Conservation (phyloP, 1,140 invertebrate species). For the Pectinophora gossypiella region DNA sequence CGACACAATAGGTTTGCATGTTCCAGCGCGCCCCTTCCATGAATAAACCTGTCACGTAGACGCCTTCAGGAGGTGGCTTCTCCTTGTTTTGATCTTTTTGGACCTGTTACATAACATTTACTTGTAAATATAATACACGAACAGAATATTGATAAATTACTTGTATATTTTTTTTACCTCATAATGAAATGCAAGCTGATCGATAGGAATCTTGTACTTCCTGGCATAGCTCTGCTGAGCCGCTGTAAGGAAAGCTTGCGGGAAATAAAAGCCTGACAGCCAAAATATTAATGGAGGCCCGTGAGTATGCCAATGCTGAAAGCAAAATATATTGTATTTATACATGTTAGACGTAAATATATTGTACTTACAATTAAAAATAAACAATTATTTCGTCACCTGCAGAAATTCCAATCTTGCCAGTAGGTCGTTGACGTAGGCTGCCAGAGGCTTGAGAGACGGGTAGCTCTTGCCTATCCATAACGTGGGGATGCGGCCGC, state of each 20-base stretch:
- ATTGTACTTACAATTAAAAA: too few relatives aligned
- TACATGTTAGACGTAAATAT: neutral
- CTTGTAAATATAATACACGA: constrained; percentile 89
- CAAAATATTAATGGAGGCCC: constrained; percentile 91
- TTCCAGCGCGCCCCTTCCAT: constrained; percentile 93
- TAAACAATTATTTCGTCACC: constrained; percentile 60
- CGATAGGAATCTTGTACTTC: constrained; percentile 93
- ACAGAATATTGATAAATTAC: too few relatives aligned
- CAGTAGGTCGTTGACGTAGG: constrained; percentile 93
- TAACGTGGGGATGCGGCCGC: constrained; percentile 88
- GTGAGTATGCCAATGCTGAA: constrained; percentile 87
- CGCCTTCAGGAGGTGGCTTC: constrained; percentile 84
- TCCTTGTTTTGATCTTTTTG: constrained; percentile 59
- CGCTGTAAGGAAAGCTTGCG: constrained; percentile 96
- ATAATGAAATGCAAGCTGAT: constrained; percentile 91
- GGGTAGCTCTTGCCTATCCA: constrained; percentile 94
- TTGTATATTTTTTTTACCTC: constrained; percentile 77
- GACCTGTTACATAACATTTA: constrained; percentile 63
- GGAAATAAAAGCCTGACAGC: constrained; percentile 97
- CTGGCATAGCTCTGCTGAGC: constrained; percentile 95
- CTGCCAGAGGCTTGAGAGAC: constrained; percentile 94
- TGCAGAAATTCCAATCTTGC: constrained; percentile 87
- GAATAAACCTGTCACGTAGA: constrained; percentile 90
- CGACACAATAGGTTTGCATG: constrained; percentile 78
- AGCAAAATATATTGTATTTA: neutral